Evolutionary conservation across 2,113 vertebrate genomes (phyloP).

Genomic region (Pteruthius melanotis): DNA sequence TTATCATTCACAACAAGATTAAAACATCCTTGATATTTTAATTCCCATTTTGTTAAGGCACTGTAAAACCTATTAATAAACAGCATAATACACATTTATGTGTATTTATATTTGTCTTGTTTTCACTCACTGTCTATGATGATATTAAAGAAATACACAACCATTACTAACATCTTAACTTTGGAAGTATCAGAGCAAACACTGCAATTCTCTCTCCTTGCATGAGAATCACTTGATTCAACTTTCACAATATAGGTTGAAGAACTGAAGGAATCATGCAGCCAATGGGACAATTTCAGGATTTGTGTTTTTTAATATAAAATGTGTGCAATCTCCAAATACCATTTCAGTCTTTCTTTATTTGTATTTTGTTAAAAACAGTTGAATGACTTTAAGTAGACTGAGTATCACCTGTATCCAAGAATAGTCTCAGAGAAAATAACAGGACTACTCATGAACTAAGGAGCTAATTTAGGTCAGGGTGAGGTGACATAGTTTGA

Average conservation of each 20-base stretch:
- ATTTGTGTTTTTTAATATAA: not conserved
- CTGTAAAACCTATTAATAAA: not conserved
- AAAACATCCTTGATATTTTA: not conserved
- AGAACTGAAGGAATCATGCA: not conserved
- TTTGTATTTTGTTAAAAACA: not conserved
- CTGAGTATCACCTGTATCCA: not conserved
- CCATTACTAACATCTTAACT: not conserved
- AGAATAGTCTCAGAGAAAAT: not conserved
- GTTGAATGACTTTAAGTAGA: not conserved
- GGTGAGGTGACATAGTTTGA: not conserved
- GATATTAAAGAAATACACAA: not conserved
- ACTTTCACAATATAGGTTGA: not conserved
- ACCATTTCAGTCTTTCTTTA: not conserved
- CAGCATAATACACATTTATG: not conserved
- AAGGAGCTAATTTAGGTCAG: not conserved
- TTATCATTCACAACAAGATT: not conserved
- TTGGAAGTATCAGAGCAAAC: not conserved
- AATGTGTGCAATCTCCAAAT: not conserved
- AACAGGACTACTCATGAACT: not conserved
- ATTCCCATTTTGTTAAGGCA: not conserved
- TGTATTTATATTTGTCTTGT: not conserved
- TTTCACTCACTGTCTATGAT: not conserved
- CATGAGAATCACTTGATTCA: not conserved
- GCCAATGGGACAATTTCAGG: not conserved
- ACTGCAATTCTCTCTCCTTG: not conserved